Evolutionary conservation across 2,113 vertebrate species (phyloP).

Genomic region (Deroptyus accipitrinus): DNA sequence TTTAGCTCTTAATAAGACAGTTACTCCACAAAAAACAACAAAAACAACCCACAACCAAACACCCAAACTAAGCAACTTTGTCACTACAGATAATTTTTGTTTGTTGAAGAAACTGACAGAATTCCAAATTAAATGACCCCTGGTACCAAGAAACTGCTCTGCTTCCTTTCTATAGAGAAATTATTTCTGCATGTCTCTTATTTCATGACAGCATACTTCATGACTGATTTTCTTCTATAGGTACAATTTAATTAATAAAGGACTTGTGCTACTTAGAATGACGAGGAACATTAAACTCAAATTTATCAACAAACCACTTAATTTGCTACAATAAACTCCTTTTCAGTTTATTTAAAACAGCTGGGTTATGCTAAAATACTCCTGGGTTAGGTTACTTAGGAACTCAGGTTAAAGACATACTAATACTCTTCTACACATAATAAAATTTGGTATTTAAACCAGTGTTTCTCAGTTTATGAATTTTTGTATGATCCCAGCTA

Average conservation of each 20-base stretch:
- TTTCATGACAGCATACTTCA: background rate
- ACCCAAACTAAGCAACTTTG: background rate
- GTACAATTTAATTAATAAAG: background rate
- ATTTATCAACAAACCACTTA: background rate
- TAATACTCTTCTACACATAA: background rate
- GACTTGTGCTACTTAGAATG: background rate
- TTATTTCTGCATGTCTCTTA: background rate
- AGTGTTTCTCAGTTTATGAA: background rate
- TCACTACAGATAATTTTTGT: no score
- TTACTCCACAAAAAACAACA: background rate
- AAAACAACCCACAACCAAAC: background rate
- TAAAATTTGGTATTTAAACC: background rate
- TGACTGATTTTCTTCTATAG: background rate
- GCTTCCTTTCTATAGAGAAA: background rate
- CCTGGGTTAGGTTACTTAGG: background rate
- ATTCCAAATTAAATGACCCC: background rate
- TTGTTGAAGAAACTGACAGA: background rate
- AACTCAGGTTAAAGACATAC: background rate
- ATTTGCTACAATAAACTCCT: background rate
- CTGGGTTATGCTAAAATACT: background rate
- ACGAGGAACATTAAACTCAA: background rate
- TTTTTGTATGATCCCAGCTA: background rate
- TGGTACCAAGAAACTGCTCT: background rate
- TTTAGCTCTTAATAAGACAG: background rate
- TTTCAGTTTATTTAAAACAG: background rate